Conservation (phyloP, 2,113 vertebrate genomes). For the Rhinichthys klamathensis region DNA sequence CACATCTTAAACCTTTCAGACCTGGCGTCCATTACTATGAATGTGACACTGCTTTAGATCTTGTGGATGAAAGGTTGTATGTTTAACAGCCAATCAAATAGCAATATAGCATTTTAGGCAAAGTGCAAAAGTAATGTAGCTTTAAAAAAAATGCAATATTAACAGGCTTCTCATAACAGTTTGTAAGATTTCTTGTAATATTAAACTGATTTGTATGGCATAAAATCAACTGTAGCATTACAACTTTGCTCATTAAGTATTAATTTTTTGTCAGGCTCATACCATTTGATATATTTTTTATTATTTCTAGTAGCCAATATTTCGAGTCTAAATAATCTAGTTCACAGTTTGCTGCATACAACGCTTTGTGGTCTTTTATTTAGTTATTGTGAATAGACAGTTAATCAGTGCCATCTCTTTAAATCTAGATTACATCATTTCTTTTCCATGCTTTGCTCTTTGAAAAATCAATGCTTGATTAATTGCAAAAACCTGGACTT, state of each 20-base stretch:
- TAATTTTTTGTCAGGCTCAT: background rate
- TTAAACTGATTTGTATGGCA: conserved; percentile 15
- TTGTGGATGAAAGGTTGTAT: conserved; percentile 38
- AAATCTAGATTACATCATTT: conserved; percentile 46
- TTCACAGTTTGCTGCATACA: background rate
- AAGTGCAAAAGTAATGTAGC: background rate
- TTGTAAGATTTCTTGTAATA: background rate
- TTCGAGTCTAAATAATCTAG: background rate
- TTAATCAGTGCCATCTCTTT: conserved; percentile 58
- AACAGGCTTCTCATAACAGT: background rate
- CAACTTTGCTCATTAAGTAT: background rate
- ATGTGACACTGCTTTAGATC: conserved; percentile 3
- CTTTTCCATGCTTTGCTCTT: conserved; percentile 31
- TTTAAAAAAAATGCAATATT: background rate
- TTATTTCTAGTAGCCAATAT: background rate
- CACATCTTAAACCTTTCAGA: conserved; percentile 37
- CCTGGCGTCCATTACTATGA: conserved; percentile 8
- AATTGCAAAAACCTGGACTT: conserved; percentile 56
- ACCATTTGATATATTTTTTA: too few relatives aligned
- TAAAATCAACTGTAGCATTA: background rate
- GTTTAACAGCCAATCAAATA: conserved; percentile 29
- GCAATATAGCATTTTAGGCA: background rate
- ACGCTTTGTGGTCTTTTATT: conserved; percentile 2
- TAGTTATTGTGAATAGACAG: conserved; percentile 35
- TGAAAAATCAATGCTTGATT: conserved; percentile 62